Conservation (phyloP, 2,113 vertebrate species). For the Axis porcinus region DNA sequence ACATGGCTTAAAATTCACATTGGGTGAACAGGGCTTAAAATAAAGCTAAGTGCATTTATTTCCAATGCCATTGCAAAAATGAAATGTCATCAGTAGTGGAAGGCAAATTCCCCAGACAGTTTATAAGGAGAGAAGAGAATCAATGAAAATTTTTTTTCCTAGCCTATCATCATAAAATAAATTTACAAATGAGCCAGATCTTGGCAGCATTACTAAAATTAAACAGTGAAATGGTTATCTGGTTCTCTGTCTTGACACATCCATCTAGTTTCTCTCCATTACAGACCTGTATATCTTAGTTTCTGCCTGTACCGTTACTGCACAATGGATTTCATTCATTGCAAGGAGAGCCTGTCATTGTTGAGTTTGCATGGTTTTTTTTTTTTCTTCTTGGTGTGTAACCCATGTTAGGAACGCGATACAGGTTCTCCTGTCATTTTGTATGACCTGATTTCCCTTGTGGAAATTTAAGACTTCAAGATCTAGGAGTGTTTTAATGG, state of each 20-base stretch:
- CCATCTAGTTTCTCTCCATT: neutral
- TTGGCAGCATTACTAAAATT: neutral
- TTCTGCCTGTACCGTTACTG: neutral
- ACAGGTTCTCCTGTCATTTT: conserved; percentile 51
- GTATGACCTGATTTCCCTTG: conserved; percentile 35
- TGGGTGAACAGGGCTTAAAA: neutral
- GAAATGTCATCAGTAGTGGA: neutral
- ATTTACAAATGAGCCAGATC: neutral
- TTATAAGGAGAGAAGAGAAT: neutral
- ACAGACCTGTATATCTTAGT: neutral
- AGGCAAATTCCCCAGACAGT: neutral
- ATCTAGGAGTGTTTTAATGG: neutral
- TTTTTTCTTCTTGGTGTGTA: conserved; percentile 41
- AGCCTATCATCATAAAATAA: neutral
- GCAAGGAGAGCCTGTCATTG: neutral
- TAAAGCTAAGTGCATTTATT: neutral
- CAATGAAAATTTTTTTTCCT: neutral
- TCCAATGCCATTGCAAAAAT: neutral
- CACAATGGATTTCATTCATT: neutral
- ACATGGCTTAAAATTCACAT: conserved; percentile 15
- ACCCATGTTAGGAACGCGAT: conserved; percentile 28
- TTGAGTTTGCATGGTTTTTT: conserved; percentile 50
- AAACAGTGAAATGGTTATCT: neutral
- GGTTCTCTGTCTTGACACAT: neutral
- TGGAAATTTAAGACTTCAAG: conserved; percentile 40